These are phyloP conservation scores for Orthonevra nobilis DNA, from an alignment of 2,888 invertebrate species.

Conservation along the genomic window DNA sequence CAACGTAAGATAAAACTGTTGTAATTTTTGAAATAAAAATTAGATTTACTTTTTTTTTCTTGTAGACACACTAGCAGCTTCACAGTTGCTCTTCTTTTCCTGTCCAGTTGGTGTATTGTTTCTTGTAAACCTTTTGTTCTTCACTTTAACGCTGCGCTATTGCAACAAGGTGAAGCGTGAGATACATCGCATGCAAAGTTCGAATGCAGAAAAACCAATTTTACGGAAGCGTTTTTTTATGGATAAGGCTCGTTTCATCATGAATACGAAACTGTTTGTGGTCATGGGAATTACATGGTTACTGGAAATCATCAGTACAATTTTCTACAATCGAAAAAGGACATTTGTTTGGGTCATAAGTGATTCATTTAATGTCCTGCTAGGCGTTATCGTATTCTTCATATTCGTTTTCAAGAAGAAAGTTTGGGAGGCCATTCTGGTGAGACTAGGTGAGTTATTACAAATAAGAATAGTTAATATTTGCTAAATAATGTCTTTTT, in stretches of 20 bases:
- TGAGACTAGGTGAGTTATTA: slow-evolving; percentile 81
- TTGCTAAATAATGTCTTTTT: neutral
- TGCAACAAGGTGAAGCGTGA: slow-evolving; percentile 88
- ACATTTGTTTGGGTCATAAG: slow-evolving; percentile 81
- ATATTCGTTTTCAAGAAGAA: slow-evolving; percentile 87
- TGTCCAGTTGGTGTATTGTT: slow-evolving; percentile 85
- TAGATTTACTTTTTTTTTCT: neutral
- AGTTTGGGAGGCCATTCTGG: slow-evolving; percentile 83
- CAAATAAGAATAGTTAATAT: too few species aligned
- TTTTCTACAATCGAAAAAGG: slow-evolving; percentile 81
- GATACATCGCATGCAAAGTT: slow-evolving; percentile 85
- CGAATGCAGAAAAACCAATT: slow-evolving; percentile 83
- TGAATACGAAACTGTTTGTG: slow-evolving; percentile 88
- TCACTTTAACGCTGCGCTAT: slow-evolving; percentile 85
- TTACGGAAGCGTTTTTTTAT: slow-evolving; percentile 84
- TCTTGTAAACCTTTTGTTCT: slow-evolving; percentile 85
- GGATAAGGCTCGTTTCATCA: slow-evolving; percentile 86
- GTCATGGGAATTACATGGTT: slow-evolving; percentile 91
- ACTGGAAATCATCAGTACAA: slow-evolving; percentile 84
- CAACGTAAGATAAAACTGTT: slow-evolving; percentile 80
- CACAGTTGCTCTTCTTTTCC: slow-evolving; percentile 83
- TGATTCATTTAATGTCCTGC: slow-evolving; percentile 86
- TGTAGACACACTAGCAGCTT: slow-evolving; percentile 75
- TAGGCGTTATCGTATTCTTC: slow-evolving; percentile 87
- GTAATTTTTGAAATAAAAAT: neutral